Evolutionary conservation across 2,888 invertebrate genomes (phyloP).

Genomic region (Hydrotaea cyrtoneurina): DNA sequence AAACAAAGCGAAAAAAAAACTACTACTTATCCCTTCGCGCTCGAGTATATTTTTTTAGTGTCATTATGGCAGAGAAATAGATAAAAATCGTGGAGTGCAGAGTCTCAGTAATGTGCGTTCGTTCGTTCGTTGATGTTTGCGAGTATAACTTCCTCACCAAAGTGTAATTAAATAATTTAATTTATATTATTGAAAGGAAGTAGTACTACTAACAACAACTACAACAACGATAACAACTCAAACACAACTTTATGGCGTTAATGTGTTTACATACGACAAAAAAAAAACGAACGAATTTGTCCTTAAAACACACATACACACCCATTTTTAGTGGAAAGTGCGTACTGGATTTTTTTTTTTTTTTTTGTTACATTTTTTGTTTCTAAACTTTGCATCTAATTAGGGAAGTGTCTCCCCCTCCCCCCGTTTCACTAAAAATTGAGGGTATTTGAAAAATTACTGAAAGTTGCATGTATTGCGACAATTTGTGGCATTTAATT

Average conservation of each 20-base stretch:
- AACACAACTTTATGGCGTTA: slow-evolving; percentile 63
- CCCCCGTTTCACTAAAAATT: slow-evolving; percentile 46
- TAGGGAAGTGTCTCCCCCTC: slow-evolving; percentile 64
- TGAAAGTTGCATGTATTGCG: slow-evolving; percentile 60
- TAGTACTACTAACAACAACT: slow-evolving; percentile 50
- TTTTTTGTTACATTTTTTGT: too few relatives aligned
- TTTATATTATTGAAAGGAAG: slow-evolving; percentile 72
- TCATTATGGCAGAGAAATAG: slow-evolving; percentile 43
- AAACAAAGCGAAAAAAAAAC: slow-evolving; percentile 2
- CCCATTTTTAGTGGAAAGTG: slow-evolving; percentile 49
- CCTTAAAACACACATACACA: slow-evolving; percentile 49
- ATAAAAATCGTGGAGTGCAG: slow-evolving; percentile 58
- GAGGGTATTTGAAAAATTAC: slow-evolving; percentile 60
- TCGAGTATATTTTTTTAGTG: not conserved
- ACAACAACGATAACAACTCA: slow-evolving; percentile 19
- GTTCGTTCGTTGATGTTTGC: slow-evolving; percentile 25
- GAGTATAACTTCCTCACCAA: slow-evolving; percentile 62
- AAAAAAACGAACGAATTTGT: slow-evolving; percentile 32
- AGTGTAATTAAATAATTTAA: slow-evolving; percentile 72
- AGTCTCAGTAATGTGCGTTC: too few relatives aligned
- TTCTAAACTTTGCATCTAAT: slow-evolving; percentile 70
- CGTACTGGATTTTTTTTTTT: slow-evolving; percentile 22
- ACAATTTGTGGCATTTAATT: slow-evolving; percentile 48
- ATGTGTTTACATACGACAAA: slow-evolving; percentile 45
- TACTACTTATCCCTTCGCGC: slow-evolving; percentile 22